Evolutionary conservation across 2,888 invertebrate species (phyloP).

Genomic region (Synergus laeviventris): DNA sequence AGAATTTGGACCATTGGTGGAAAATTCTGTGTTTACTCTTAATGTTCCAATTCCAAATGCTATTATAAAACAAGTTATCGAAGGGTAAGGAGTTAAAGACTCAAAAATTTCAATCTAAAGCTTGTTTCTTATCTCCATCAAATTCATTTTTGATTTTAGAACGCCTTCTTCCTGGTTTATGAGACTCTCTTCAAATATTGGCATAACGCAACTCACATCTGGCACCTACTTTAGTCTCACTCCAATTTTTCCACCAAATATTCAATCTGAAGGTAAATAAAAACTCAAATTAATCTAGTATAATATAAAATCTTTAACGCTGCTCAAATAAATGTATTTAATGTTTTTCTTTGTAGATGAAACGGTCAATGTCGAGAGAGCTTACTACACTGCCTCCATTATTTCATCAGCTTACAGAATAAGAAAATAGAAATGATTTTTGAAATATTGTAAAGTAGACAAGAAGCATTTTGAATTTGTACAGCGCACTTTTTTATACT

Average conservation of each 20-base stretch:
- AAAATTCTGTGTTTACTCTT: constrained; percentile 44
- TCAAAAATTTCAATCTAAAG: not conserved
- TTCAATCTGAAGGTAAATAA: constrained; percentile 44
- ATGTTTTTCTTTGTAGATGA: constrained; percentile 4
- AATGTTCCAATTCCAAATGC: constrained; percentile 42
- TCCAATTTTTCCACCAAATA: constrained; percentile 49
- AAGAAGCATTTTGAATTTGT: not conserved
- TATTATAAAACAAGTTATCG: constrained; percentile 44
- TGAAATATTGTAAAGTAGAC: not conserved
- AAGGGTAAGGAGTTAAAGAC: constrained; percentile 40
- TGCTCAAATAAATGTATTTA: not conserved
- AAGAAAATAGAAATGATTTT: not conserved
- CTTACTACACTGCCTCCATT: constrained; percentile 4
- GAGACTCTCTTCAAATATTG: constrained; percentile 38
- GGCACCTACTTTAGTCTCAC: constrained; percentile 42
- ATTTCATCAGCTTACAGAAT: constrained; percentile 7
- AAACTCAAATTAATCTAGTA: constrained; percentile 14
- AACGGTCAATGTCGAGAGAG: not conserved
- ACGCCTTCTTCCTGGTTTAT: constrained; percentile 44
- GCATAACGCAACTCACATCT: constrained; percentile 41
- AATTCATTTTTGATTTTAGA: constrained; percentile 40
- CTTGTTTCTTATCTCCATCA: not conserved
- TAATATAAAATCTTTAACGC: not conserved
- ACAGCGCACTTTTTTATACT: not conserved
- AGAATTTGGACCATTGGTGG: constrained; percentile 41